phyloP scores from a whole-genome alignment of 2,888 invertebrate genomes.

The Ectemnius continuus region DNA sequence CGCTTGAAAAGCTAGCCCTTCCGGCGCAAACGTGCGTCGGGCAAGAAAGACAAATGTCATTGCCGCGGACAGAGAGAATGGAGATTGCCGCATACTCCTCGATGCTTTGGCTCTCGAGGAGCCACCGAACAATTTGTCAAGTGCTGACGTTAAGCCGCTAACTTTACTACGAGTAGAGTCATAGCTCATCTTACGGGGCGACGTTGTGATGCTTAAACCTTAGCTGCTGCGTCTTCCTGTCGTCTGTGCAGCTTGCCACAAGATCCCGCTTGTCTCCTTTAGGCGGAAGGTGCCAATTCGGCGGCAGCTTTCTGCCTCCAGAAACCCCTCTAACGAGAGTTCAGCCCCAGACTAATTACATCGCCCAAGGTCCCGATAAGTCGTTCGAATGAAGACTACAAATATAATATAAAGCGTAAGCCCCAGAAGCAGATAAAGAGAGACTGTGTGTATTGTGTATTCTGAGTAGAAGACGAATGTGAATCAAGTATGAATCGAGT shows the following conservation, averaged over 20 bases:
- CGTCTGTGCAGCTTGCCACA: conserved; percentile 40
- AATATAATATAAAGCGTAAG: too few species aligned
- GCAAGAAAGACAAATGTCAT: conserved; percentile 34
- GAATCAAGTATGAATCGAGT: not conserved
- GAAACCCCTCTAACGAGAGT: not conserved
- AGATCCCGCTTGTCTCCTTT: conserved; percentile 19
- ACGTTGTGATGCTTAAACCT: conserved; percentile 50
- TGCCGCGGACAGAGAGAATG: conserved; percentile 47
- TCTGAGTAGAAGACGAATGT: too few species aligned
- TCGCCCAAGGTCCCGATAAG: too few species aligned
- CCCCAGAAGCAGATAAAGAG: too few species aligned
- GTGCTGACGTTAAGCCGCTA: conserved; percentile 67
- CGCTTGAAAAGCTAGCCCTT: conserved; percentile 25
- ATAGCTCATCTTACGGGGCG: conserved; percentile 59
- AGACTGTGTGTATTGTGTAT: too few species aligned
- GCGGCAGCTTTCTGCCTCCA: too few species aligned
- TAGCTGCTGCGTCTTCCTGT: conserved; percentile 34
- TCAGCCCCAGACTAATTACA: too few species aligned
- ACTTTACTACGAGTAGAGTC: conserved; percentile 62
- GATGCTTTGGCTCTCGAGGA: conserved; percentile 48
- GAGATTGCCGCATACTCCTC: conserved; percentile 49
- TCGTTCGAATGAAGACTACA: too few species aligned
- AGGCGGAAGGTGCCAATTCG: too few species aligned
- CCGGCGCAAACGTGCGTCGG: conserved; percentile 27
- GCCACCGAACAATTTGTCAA: conserved; percentile 67